Evolutionary conservation across 2,888 invertebrate genomes (phyloP), one percentile per base, ranked within the genome.

Genomic region (Philopedon plagiatum): DNA sequence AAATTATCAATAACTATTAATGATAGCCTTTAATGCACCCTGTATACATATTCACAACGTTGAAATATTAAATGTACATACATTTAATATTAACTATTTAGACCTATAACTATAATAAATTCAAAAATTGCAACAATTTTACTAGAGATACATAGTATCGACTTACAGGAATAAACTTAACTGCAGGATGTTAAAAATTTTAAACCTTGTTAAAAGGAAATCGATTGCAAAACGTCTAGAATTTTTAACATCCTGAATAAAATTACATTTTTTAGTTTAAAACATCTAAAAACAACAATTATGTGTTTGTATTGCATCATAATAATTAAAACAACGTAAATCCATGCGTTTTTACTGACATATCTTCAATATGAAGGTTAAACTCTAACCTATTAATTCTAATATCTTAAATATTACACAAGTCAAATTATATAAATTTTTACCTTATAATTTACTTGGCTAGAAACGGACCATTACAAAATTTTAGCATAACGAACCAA

Each of bases 91-190:
- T 15, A 60, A 66, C 57, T 57, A 62, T 32, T 37, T 34, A 49
- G 61, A 46, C 46, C 41, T 57, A 63, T 51, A 54, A 62, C 44
- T 61, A 69, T 68, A 69, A 57, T 81, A 79, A n/a, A 80, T 82
- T 80, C 79, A 83, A 83, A 79, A 86, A 86, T 85, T 86, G 84
- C 83, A 85, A 85, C 83, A 86, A 85, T 85, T 84, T 85, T 85
- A 85, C 85, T 84, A 83, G 81, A 85, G 86, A 87, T 87, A 87
- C 86, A 87, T 81, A 85, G 86, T 86, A 87, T 87, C 86, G 84
- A 85, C 83, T 81, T 80, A 74, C 37, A 37, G 34, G 58, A 58
- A 54, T 67, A 62, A 61, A 65, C 49, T 62, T 56, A 72, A 67
- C 49, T 57, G 9, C 63, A 58, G 67, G 67, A 29, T 56, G 62